Evolutionary conservation across 1,140 invertebrate species (phyloP), one percentile per base, ranked within the genome.

Genomic region (Sminthurinus signatus): DNA sequence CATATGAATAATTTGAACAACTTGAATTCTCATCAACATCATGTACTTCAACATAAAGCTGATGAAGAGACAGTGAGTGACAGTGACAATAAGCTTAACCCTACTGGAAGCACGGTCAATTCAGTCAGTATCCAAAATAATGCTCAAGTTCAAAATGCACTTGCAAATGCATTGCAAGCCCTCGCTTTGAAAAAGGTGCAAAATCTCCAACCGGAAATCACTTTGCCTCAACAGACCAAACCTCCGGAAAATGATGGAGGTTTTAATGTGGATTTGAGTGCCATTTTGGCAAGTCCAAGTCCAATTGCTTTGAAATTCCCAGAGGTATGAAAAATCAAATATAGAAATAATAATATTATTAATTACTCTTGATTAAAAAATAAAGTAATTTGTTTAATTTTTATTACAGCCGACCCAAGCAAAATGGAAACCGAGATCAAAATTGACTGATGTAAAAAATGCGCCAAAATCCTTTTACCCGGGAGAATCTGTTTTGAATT

Each of bases 381-480:
- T 39, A 39, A 10, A 10, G 8, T 39, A 10, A 39, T 39, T 39
- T 39, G 17, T 39, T 39, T 39, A 39, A 10, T 39, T 10, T 39
- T 39, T n/a, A n/a, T n/a, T n/a, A n/a, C n/a, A n/a, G n/a, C n/a
- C n/a, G n/a, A n/a, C n/a, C n/a, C n/a, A n/a, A n/a, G 15, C 32
- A 36, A 36, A 36, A 36, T 61, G 42, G 29, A 29, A 27, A 21
- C 61, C 39, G 19, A 28, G 43, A 15, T 10, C n/a, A 17, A 52
- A 76, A 36, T 72, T 80, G 2, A 83, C 83, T 2, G 86, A 90
- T 78, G 88, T 92, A 0, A 91, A 90, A 88, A 92, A 92, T 74
- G 88, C 89, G 0, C 89, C 89, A 0, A 84, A 85, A 36, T 89
- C 91, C 73, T 92, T 91, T 75, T 91, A 91, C 74, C 89, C 89